Evolutionary conservation across 1,140 invertebrate genomes (phyloP), one percentile per base, ranked within the genome.

Genomic region (Trachymyrmex septentrionalis): DNA sequence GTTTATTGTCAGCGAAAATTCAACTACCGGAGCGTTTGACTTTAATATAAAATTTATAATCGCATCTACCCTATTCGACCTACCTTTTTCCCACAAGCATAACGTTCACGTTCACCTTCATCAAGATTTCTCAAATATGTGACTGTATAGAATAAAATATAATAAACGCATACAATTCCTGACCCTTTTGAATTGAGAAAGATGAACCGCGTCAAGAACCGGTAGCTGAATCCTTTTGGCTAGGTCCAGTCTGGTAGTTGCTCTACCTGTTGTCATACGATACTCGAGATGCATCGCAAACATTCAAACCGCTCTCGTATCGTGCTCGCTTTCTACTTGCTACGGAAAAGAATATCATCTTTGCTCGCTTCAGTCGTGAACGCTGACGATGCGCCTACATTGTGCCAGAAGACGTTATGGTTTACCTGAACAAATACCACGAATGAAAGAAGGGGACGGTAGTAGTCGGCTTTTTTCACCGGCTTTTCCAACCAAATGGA

Each of bases 181-280:
- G 59, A 53, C 61, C 34, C 24, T 48, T 19, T 19, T 69, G 63
- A 81, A 88, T 88, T 30, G 85, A 78, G 84, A 77, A 91, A 89
- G 53, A 57, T 81, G 30, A 34, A 50, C 6, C 38, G 27, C 44
- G 30, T 59, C 34, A 48, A 30, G 87, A 91, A 92, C 87, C 86
- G 91, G 91, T 91, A 91, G 90, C 91, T 71, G 50, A 88, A 90
- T 90, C 59, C 89, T 86, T 72, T 71, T 19, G 87, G 57, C 48
- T 69, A 81, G 78, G 89, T 88, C 84, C 91, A 72, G 80, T 71
- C 48, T 38, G 64, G 71, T 59, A 75, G 78, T 85, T 66, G 72
- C 71, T 71, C 85, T 92, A 92, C 91, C 91, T 91, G 91, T 92
- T 92, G 91, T 92, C 86, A 92, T 87, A 84, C 86, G 89, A 92